These are phyloP conservation scores for Eumaeus atala DNA, from an alignment of 1,140 invertebrate genomes.

Conservation along the genomic window DNA sequence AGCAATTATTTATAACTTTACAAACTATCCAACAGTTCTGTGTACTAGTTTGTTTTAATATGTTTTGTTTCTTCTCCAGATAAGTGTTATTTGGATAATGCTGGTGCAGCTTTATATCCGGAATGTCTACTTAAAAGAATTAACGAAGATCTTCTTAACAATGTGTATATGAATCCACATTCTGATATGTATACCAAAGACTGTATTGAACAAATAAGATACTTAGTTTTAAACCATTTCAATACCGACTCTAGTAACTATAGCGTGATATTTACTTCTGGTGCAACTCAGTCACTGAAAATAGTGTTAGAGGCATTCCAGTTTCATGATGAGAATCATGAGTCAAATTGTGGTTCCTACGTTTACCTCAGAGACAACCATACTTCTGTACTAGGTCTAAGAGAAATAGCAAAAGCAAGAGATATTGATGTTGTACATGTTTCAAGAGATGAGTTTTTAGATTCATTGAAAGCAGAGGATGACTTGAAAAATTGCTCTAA, in stretches of 20 bases:
- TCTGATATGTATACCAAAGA: conserved; percentile 85
- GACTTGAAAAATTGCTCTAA: conserved; percentile 20
- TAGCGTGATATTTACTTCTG: conserved; percentile 92
- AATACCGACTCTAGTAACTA: conserved; percentile 88
- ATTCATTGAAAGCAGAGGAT: conserved; percentile 46
- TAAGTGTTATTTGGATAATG: conserved; percentile 91
- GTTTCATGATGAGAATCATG: conserved; percentile 59
- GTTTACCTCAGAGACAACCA: conserved; percentile 93
- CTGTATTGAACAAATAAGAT: conserved; percentile 86
- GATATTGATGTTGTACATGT: conserved; percentile 74
- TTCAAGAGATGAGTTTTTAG: conserved; percentile 68
- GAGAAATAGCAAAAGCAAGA: conserved; percentile 77
- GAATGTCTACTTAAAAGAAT: conserved; percentile 81
- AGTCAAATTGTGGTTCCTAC: conserved; percentile 76
- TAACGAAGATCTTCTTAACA: conserved; percentile 78
- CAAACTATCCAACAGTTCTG: conserved; percentile 9
- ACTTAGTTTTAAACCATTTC: conserved; percentile 88
- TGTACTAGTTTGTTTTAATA: too few relatives aligned
- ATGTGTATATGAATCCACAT: conserved; percentile 93
- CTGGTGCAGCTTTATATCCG: conserved; percentile 89
- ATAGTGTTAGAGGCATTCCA: conserved; percentile 88
- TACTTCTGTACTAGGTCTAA: conserved; percentile 94
- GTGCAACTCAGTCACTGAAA: conserved; percentile 90
- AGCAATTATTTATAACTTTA: conserved; percentile 10
- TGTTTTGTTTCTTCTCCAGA: conserved; percentile 70